Evolutionary conservation across 30 jellyfish, hydroid and myxozoan genomes (phyloP).

Genomic region (Cassiopea xamachana): DNA sequence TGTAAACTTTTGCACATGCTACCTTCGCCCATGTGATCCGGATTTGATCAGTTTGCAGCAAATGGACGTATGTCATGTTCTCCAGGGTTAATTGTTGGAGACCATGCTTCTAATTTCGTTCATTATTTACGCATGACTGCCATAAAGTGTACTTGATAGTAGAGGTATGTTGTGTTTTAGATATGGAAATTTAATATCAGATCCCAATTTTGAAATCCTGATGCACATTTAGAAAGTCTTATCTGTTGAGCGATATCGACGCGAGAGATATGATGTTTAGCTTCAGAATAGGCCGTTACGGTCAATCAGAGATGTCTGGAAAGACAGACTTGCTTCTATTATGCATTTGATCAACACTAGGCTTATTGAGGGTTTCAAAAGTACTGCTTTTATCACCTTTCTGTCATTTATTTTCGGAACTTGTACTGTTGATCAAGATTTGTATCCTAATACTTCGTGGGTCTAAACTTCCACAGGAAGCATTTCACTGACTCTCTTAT

Average conservation of each 20-base stretch:
- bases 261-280: neutral
- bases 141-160: no score
- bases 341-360: neutral
- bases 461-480: neutral
- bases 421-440: neutral
- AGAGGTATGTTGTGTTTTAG: no score
- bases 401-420: neutral
- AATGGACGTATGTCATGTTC: neutral
- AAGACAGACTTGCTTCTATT: neutral
- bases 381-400: no score
- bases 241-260: neutral
- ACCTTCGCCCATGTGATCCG: conserved; percentile 1
- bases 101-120: no score
- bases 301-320: neutral
- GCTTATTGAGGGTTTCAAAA: neutral
- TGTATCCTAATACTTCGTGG: neutral
- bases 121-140: no score
- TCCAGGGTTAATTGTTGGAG: neutral
- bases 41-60: neutral
- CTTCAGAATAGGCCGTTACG: neutral
- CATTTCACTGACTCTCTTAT: neutral
- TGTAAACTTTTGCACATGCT: neutral
- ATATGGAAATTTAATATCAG: no score
- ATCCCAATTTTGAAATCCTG: no score
- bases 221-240: no score